phyloP scores from a whole-genome alignment of 2,113 vertebrate genomes.

The Charadrius vociferus region DNA sequence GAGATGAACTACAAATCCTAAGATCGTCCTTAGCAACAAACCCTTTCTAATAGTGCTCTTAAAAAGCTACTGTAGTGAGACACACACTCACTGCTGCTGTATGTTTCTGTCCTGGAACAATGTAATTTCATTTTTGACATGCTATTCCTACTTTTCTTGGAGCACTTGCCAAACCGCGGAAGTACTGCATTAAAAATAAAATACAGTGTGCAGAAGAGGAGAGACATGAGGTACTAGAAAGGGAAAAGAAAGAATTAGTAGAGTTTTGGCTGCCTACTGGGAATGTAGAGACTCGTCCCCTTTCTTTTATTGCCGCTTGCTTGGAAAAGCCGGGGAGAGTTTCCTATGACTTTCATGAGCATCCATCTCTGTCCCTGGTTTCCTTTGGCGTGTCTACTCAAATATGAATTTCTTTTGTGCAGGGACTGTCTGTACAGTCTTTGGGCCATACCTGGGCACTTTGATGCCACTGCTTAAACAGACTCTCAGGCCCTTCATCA shows the following conservation, averaged over 20 bases:
- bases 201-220: background rate
- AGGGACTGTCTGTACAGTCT: background rate
- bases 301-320: background rate
- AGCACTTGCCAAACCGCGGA: background rate
- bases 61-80: background rate
- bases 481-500: accelerated
- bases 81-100: background rate
- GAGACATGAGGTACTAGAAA: background rate
- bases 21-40: background rate
- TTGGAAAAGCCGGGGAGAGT: background rate
- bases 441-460: background rate
- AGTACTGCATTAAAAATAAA: background rate
- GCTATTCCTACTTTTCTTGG: background rate
- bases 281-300: background rate
- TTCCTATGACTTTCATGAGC: background rate
- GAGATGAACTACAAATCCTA: background rate
- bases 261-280: background rate
- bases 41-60: background rate
- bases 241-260: background rate
- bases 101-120: background rate
- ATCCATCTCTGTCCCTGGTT: background rate
- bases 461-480: background rate
- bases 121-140: background rate
- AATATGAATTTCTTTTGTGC: background rate
- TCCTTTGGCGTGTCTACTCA: background rate